Conservation (phyloP, 2,888 invertebrate genomes). For the Cremastinae sp. region DNA sequence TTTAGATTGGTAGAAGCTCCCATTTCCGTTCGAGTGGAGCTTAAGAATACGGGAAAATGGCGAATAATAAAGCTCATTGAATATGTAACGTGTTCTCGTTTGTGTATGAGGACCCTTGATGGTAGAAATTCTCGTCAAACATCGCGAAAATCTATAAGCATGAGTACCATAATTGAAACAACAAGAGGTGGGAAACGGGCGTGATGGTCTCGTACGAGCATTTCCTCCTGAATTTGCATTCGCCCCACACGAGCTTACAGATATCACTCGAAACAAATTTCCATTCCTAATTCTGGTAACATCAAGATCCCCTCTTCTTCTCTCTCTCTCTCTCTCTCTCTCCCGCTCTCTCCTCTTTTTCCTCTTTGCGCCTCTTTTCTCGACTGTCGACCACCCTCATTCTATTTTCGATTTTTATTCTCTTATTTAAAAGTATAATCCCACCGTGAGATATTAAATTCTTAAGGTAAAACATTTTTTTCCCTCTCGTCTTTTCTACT, state of each 20-base stretch:
- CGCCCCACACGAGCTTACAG: conserved; percentile 57
- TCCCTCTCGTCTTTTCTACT: conserved; percentile 20
- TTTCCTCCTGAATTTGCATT: conserved; percentile 66
- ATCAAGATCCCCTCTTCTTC: conserved; percentile 12
- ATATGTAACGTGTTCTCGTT: conserved; percentile 9
- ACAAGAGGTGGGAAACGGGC: conserved; percentile 1
- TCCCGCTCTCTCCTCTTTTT: conserved; percentile 24
- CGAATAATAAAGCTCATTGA: not conserved
- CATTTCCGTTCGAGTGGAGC: not conserved
- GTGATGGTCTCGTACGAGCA: conserved; percentile 7
- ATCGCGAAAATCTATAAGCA: conserved; percentile 25
- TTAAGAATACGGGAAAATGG: not conserved
- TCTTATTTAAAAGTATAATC: conserved; percentile 73
- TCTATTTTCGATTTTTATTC: conserved; percentile 36
- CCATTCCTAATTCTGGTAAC: conserved; percentile 51
- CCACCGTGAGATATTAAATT: conserved; percentile 70
- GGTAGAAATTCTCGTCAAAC: not conserved
- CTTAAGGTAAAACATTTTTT: conserved; percentile 69
- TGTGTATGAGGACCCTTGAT: not conserved
- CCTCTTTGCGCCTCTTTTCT: conserved; percentile 31
- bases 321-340: not conserved
- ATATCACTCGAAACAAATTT: conserved; percentile 58
- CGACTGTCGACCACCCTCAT: conserved; percentile 18
- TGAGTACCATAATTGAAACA: conserved; percentile 37
- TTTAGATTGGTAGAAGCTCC: too few species aligned